Conservation (phyloP, 2,888 invertebrate species). For the Phaedon cochleariae region DNA sequence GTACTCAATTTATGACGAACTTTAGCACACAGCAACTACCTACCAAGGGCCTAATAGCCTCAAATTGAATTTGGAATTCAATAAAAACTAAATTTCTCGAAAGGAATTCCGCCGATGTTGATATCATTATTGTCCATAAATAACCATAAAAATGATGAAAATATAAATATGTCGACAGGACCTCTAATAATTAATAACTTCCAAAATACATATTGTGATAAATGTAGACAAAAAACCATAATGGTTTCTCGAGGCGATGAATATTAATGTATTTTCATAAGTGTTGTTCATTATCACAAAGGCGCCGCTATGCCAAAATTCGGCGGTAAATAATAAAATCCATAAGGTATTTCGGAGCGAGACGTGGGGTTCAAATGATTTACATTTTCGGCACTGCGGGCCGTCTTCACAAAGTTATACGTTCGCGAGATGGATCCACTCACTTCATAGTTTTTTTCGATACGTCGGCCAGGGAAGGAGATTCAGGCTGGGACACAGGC, state of each 20-base stretch:
- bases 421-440: constrained; percentile 41
- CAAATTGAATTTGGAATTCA: constrained; percentile 27
- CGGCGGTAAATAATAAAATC: constrained; percentile 50
- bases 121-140: constrained; percentile 36
- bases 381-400: constrained; percentile 55
- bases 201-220: constrained; percentile 49
- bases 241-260: constrained; percentile 50
- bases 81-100: constrained; percentile 22
- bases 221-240: constrained; percentile 48
- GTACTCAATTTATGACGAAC: background rate
- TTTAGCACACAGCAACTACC: background rate
- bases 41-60: background rate
- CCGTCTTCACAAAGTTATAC: constrained; percentile 53
- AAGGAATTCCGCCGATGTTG: constrained; percentile 24
- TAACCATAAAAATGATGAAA: constrained; percentile 32
- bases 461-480: background rate
- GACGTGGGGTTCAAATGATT: constrained; percentile 52
- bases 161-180: constrained; percentile 45
- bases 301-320: constrained; percentile 51
- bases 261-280: constrained; percentile 52
- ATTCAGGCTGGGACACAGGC: background rate
- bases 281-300: constrained; percentile 50
- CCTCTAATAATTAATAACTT: constrained; percentile 45
- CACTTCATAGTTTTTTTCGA: constrained; percentile 41
- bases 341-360: constrained; percentile 46